Base-by-base conservation (phyloP, 1,140 invertebrate species). In the Bradynema listronoti region DNA sequence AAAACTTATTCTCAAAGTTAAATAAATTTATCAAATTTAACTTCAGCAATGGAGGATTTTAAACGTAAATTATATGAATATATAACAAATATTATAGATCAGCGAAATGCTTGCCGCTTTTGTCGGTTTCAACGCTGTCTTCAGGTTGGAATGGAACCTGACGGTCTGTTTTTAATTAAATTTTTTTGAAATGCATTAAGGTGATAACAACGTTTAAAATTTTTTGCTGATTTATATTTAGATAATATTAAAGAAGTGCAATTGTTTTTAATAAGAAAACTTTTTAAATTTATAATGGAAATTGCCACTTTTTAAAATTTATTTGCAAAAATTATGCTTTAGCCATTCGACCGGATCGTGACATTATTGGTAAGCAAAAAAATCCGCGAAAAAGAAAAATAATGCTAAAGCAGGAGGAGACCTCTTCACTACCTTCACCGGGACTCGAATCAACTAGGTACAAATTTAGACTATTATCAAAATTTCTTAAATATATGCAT, bases 331-430 rank as follows among this genome's bases (percentile, higher is more conserved):
- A 3, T 19, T 5, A 4, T 3, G 16, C 63, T 68, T 46, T 34
- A 62, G 73, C 73, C 29, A 76, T 76, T 43, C 72, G 73, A 19
- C 73, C 73, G 14, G 73, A 76, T 55, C 58, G 73, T 16, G 73
- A 76, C 43, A 56, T 76, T 29, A 76, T 76, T 42, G 73, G 73
- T 4, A 76, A 76, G 49, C 73, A 76, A 56, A 76, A 76, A 57
- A 76, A 76, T 58, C 73, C 73, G 9, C 55, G 73, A 11, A 76
- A 71, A 57, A 65, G 70, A 27, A 76, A 78, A 47, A 45, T 77
- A 29, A 22, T 45, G 19, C 49, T 22, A 43, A 34, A 32, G 11
- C 53, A 61, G 49, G 29, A 19, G 36, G 42, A 56, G 24, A 29
- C 24, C 22, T 41, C 46, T 33, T 63, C 66, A n/a, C 60, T 75